Evolutionary conservation across 2,113 vertebrate genomes (phyloP).

Genomic region (Machaerirhynchus nigripectus): DNA sequence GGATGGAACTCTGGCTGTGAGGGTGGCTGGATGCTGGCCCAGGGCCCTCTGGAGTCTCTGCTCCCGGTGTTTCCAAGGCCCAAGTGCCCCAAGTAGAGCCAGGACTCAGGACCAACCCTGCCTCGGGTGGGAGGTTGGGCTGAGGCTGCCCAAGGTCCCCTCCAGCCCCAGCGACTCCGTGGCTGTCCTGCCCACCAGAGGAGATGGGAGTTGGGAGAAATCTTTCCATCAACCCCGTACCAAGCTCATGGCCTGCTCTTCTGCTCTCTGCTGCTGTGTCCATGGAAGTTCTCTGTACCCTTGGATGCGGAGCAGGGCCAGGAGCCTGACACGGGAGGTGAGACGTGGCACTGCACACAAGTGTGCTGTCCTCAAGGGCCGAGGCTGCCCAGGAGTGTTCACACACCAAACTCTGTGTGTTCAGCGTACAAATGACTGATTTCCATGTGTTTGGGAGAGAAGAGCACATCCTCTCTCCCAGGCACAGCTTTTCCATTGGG

Average conservation of each 20-base stretch:
- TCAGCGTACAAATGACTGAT: neutral
- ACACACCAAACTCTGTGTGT: rapidly evolving
- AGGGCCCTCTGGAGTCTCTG: neutral
- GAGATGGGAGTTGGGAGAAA: neutral
- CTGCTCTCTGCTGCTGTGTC: neutral
- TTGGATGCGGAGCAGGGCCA: rapidly evolving
- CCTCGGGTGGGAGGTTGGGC: neutral
- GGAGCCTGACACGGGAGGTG: neutral
- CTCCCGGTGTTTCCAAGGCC: neutral
- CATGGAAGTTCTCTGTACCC: rapidly evolving
- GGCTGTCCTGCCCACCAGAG: no score
- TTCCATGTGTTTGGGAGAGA: neutral
- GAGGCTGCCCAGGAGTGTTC: neutral
- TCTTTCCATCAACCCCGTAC: neutral
- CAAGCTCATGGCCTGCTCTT: neutral
- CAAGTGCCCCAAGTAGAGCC: neutral
- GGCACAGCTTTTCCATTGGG: neutral
- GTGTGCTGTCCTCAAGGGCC: neutral
- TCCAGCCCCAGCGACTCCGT: rapidly evolving
- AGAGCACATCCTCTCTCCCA: neutral
- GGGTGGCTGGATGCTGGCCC: rapidly evolving
- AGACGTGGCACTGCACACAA: rapidly evolving
- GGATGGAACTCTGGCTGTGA: neutral
- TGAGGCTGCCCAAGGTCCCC: neutral
- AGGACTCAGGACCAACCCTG: rapidly evolving